Conservation (phyloP, 2,888 invertebrate genomes). For the Parapristionchus giblindavisi region DNA sequence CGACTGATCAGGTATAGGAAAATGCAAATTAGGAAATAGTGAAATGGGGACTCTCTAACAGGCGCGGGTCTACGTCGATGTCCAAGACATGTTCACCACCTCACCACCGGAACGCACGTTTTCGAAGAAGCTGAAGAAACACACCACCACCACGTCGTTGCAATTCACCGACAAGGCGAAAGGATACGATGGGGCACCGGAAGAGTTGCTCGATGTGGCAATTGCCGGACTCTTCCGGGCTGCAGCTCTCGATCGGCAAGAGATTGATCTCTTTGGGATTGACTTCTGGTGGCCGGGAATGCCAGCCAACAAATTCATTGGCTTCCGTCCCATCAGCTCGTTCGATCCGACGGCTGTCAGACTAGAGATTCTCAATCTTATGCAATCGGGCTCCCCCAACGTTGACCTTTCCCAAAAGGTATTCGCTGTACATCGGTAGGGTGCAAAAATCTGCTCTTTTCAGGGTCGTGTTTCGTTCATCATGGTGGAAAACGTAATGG, state of each 20-base stretch:
- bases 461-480: background rate
- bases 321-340: background rate
- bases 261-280: background rate
- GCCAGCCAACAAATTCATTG: background rate
- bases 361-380: background rate
- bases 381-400: conserved; percentile 18
- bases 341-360: background rate
- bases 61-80: background rate
- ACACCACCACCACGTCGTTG: background rate
- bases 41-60: background rate
- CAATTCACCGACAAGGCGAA: background rate
- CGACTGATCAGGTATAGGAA: background rate
- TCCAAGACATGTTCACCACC: background rate
- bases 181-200: background rate
- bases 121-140: background rate
- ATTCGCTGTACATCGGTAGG: background rate
- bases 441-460: background rate
- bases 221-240: background rate
- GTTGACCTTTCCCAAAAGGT: background rate
- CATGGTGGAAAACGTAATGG: background rate
- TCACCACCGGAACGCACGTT: background rate
- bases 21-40: no score
- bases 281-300: conserved; percentile 25
- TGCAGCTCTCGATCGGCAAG: background rate
- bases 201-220: background rate